These are phyloP conservation scores for Clarias magur DNA, from an alignment of 2,113 vertebrate species.

Conservation along the genomic window DNA sequence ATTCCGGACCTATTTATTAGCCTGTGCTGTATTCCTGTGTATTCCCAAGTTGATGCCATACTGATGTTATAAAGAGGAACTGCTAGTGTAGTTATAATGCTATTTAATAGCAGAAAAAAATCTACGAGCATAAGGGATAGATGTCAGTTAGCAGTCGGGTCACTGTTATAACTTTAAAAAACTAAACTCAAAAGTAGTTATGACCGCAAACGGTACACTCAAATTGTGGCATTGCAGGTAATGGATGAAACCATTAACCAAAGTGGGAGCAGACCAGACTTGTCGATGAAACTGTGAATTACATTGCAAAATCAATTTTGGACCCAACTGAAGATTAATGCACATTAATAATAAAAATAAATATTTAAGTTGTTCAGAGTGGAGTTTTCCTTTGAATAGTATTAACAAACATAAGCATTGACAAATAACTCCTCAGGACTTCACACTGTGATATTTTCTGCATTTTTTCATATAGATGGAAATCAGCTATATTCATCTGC, in stretches of 20 bases:
- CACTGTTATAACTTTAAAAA: too few relatives aligned
- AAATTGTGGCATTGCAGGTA: neutral
- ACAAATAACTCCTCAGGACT: neutral
- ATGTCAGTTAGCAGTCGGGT: neutral
- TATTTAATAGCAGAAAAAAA: neutral
- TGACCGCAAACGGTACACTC: neutral
- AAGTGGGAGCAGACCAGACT: neutral
- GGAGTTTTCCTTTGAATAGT: neutral
- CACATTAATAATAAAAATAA: neutral
- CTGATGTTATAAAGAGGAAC: neutral
- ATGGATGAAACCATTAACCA: neutral
- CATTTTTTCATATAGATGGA: constrained; percentile 28
- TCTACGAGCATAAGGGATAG: neutral
- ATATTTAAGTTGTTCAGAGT: neutral
- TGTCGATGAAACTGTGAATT: neutral
- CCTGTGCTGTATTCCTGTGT: neutral
- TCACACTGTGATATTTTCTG: neutral
- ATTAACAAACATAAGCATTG: neutral
- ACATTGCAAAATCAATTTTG: neutral
- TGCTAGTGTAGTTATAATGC: neutral
- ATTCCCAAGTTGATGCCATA: too few relatives aligned
- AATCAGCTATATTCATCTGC: constrained; percentile 26
- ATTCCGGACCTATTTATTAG: neutral
- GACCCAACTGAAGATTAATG: neutral
- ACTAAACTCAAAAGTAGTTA: neutral